Conservation (phyloP, 2,113 vertebrate species). For the Recurvirostra avosetta region DNA sequence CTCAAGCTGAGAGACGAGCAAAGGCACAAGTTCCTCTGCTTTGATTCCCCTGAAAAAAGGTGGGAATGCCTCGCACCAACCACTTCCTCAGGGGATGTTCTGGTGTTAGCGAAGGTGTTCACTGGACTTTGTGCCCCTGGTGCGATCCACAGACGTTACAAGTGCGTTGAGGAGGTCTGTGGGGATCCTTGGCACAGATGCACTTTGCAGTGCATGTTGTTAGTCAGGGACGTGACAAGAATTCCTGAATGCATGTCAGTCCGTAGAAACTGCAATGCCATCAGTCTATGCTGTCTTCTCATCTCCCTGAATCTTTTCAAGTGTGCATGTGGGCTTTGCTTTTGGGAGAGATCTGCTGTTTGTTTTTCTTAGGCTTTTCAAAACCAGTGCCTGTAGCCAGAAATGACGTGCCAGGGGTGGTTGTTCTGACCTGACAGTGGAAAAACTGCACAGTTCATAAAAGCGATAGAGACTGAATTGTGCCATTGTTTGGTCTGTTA, state of each 20-base stretch:
- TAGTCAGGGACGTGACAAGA: neutral
- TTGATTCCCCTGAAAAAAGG: neutral
- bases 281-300: neutral
- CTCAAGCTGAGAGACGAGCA: neutral
- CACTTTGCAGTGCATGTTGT: neutral
- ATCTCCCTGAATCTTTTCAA: neutral
- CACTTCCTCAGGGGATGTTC: neutral
- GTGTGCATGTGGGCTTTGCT: accelerated
- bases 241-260: neutral
- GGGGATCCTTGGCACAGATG: accelerated
- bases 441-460: neutral
- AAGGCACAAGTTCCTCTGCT: neutral
- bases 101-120: neutral
- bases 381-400: neutral
- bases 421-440: neutral
- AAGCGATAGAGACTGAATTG: neutral
- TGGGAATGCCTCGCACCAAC: neutral
- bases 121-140: neutral
- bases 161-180: neutral
- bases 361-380: neutral
- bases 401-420: neutral
- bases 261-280: neutral
- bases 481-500: neutral
- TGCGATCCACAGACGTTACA: accelerated
- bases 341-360: neutral